Evolutionary conservation across 2,888 invertebrate genomes (phyloP).

Genomic region (Teinopalpus imperialis): DNA sequence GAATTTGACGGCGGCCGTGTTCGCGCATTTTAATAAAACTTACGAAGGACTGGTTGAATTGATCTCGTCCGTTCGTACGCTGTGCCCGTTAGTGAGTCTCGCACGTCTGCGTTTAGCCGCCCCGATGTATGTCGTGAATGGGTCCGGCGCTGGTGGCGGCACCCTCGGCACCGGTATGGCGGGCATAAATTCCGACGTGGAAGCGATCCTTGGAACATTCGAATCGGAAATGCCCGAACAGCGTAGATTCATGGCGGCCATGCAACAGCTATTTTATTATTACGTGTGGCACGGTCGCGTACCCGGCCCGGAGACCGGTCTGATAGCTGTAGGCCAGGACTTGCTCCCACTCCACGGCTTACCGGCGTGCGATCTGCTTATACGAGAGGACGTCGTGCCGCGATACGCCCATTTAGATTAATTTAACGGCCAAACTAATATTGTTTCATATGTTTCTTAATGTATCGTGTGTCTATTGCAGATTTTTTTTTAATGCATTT

Average conservation of each 20-base stretch:
- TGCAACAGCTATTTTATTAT: constrained; percentile 91
- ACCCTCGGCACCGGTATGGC: constrained; percentile 63
- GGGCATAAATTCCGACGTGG: constrained; percentile 84
- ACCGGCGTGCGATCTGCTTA: constrained; percentile 90
- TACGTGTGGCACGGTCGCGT: constrained; percentile 90
- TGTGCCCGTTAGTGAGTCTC: constrained; percentile 88
- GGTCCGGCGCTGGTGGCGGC: constrained; percentile 79
- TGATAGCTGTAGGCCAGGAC: constrained; percentile 88
- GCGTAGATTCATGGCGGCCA: constrained; percentile 87
- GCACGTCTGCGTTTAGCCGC: constrained; percentile 83
- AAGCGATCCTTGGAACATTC: constrained; percentile 90
- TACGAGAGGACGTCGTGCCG: constrained; percentile 87
- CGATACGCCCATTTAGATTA: constrained; percentile 89
- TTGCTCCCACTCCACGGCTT: constrained; percentile 83
- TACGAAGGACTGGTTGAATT: constrained; percentile 87
- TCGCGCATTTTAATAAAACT: constrained; percentile 85
- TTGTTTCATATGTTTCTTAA: constrained; percentile 20
- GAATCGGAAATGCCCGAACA: constrained; percentile 88
- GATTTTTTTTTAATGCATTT: constrained; percentile 22
- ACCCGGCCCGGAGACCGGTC: constrained; percentile 81
- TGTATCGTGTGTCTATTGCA: constrained; percentile 25
- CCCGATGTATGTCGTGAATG: constrained; percentile 88
- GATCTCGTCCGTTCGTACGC: constrained; percentile 89
- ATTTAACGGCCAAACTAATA: constrained; percentile 34
- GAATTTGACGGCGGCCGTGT: constrained; percentile 83